A percentile compares a stretch with the other conserved stretches of the same genome.
phyloP scores from a whole-genome alignment of 2,888 invertebrate genomes.

The Liposcelis brunnea region DNA sequence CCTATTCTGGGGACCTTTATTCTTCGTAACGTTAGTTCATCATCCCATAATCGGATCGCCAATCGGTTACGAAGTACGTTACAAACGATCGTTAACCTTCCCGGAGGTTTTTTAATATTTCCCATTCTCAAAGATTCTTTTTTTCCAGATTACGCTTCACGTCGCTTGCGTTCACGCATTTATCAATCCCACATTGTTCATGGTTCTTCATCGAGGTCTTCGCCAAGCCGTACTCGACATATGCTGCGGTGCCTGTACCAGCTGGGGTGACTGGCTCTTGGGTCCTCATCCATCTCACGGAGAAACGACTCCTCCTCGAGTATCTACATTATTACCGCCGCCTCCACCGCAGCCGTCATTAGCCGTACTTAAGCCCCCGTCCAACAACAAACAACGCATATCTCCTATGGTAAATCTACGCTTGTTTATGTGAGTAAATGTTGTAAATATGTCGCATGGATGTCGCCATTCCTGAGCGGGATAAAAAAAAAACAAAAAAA shows the following conservation, averaged over 20 bases:
- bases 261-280: constrained; percentile 41
- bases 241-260: constrained; percentile 57
- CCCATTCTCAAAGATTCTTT: background rate
- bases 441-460: constrained; percentile 9
- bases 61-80: constrained; percentile 52
- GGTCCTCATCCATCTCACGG: constrained; percentile 36
- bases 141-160: constrained; percentile 60
- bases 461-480: background rate
- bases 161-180: constrained; percentile 77
- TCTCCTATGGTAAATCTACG: constrained; percentile 8
- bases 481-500: too few species aligned
- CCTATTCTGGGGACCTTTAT: constrained; percentile 80
- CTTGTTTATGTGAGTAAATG: constrained; percentile 10
- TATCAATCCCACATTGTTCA: constrained; percentile 63
- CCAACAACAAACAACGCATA: constrained; percentile 9
- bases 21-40: constrained; percentile 64
- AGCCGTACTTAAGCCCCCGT: constrained; percentile 8
- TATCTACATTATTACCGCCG: constrained; percentile 7
- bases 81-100: background rate
- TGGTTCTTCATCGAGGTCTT: constrained; percentile 58
- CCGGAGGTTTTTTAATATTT: constrained; percentile 1
- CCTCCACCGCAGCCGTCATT: constrained; percentile 12
- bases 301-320: constrained; percentile 15
- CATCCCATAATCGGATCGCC: constrained; percentile 55
- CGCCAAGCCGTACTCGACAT: constrained; percentile 52